A percentile compares a stretch with the other conserved stretches of the same genome.
Conservation (phyloP, 2,888 invertebrate genomes). For the Nomada hirtipes region DNA sequence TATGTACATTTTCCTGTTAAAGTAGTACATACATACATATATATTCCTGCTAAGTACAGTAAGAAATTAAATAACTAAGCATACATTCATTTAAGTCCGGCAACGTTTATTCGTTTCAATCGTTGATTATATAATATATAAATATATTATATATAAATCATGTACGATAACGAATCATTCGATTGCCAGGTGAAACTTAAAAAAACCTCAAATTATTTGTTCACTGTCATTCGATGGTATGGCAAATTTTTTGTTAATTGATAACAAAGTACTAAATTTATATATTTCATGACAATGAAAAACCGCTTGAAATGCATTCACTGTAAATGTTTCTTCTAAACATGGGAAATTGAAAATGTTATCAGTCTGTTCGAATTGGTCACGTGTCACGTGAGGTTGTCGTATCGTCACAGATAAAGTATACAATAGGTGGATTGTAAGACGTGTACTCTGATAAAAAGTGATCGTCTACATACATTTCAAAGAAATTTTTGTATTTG, state of each 20-base stretch:
- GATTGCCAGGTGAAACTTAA: slow-evolving; percentile 7
- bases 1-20: neutral
- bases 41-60: too few species aligned
- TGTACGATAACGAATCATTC: neutral
- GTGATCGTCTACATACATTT: neutral
- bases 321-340: neutral
- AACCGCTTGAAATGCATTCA: neutral
- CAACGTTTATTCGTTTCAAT: neutral
- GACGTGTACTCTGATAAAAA: neutral
- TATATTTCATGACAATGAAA: neutral
- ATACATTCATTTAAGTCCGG: neutral
- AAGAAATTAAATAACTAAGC: neutral
- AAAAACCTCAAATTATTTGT: neutral
- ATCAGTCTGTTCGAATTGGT: slow-evolving; percentile 29
- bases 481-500: neutral
- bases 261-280: neutral
- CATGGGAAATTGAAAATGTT: slow-evolving; percentile 2
- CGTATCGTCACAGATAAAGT: slow-evolving; percentile 13
- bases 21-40: neutral
- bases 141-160: neutral
- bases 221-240: neutral
- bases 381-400: slow-evolving; percentile 20
- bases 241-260: neutral
- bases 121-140: too few species aligned
- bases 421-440: neutral